phyloP scores from a whole-genome alignment of 2,797 vertebrate species.

The Arnoldichthys spilopterus region DNA sequence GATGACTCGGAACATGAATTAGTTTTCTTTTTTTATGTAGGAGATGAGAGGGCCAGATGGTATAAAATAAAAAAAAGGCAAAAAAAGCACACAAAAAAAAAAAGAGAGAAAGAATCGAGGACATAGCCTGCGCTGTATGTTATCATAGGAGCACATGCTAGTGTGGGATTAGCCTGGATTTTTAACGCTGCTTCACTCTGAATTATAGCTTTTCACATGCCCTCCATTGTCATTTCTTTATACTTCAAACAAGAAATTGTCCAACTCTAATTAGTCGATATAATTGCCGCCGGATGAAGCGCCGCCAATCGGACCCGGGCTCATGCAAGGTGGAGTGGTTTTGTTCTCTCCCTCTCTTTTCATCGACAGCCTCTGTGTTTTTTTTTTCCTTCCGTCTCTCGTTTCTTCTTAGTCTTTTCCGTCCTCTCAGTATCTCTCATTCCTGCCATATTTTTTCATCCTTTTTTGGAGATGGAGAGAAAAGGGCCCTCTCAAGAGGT shows the following conservation, averaged over 20 bases:
- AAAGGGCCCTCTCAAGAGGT: constrained; percentile 66
- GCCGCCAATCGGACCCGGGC: constrained; percentile 75
- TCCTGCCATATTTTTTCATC: constrained; percentile 43
- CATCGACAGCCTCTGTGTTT: constrained; percentile 69
- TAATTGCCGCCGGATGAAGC: constrained; percentile 82
- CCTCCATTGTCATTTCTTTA: constrained; percentile 81
- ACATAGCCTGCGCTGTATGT: constrained; percentile 65
- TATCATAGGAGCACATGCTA: constrained; percentile 77
- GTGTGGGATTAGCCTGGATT: constrained; percentile 78
- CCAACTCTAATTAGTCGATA: constrained; percentile 83
- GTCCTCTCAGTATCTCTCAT: constrained; percentile 47
- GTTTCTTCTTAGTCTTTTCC: constrained; percentile 39
- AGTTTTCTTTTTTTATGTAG: constrained; percentile 80
- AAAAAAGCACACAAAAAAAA: constrained; percentile 64
- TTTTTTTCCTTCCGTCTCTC: constrained; percentile 59
- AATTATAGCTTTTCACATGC: constrained; percentile 79
- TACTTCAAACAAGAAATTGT: constrained; percentile 84
- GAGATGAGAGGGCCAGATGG: constrained; percentile 85
- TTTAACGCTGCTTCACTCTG: constrained; percentile 75
- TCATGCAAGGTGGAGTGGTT: constrained; percentile 80
- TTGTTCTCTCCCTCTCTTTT: constrained; percentile 75
- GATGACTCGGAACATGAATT: constrained; percentile 89
- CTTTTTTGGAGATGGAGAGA: constrained; percentile 61
- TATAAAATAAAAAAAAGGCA: constrained; percentile 74
- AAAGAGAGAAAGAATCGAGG: constrained; percentile 60